Evolutionary conservation across 2,888 invertebrate genomes (phyloP), one percentile per base, ranked within the genome.

Genomic region (Timandra comae): DNA sequence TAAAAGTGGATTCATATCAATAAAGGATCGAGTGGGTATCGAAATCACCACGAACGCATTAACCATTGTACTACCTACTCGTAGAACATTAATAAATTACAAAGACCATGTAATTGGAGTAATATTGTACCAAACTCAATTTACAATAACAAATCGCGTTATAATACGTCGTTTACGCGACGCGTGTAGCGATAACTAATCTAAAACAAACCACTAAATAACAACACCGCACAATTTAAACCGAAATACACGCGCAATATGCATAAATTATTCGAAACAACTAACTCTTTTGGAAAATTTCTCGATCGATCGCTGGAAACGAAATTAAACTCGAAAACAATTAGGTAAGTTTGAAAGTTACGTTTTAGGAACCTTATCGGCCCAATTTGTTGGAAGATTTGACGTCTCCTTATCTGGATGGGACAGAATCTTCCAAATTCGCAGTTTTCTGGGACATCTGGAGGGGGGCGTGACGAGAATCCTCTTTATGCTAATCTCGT

Each of bases 381-480:
- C 9, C 47, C 54, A 56, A 56, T 62, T 64, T 52, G 51, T 51
- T 45, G 40, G 35, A 33, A 54, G 47, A 59, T 57, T 55, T 59
- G 49, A 52, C 47, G 47, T 45, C 47, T 38, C 46, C 46, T 35
- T 57, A 59, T 57, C 60, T 39, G 30, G 35, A 43, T 35, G 41
- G 34, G 38, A 35, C 21, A 32, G 33, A 22, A 30, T 38, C 38
- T 16, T 16, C 16, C 4, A 16, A 16, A 5, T 16, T 6, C n/a
- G 33, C 43, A 41, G 39, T 36, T 41, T 40, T 33, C 10, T 24
- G 29, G 29, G 34, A 38, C 38, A 42, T 38, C 35, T 37, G 37
- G 16, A 29, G 25, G 21, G 9, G 30, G 27, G 38, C 35, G 31
- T 27, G 40, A 30, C 35, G 29, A 19, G 29, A 35, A 38, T 35